Conservation (phyloP, 2,888 invertebrate species). For the Alentia gelatinosa region DNA sequence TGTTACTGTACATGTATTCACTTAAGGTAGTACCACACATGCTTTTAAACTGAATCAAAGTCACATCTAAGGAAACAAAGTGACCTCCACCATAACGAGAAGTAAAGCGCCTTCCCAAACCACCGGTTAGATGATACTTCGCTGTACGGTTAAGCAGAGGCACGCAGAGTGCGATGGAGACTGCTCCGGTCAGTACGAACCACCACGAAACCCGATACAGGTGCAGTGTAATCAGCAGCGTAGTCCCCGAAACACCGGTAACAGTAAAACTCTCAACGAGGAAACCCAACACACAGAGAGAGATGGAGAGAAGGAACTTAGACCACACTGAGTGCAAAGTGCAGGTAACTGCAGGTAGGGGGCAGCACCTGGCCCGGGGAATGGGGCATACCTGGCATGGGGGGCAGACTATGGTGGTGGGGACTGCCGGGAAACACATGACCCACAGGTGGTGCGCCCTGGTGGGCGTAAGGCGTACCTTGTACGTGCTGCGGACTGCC, state of each 20-base stretch:
- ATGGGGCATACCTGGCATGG: constrained; percentile 9
- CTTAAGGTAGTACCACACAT: not conserved
- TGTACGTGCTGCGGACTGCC: not conserved
- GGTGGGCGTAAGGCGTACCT: not conserved
- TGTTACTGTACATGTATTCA: no score
- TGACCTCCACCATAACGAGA: not conserved
- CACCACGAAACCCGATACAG: no score
- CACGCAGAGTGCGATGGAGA: not conserved
- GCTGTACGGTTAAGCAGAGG: constrained; percentile 14
- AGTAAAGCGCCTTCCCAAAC: not conserved
- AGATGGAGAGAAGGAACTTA: not conserved
- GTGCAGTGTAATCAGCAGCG: no score
- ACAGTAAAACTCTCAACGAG: not conserved
- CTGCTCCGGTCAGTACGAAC: not conserved
- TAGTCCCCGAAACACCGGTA: not conserved
- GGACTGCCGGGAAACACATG: not conserved
- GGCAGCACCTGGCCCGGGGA: not conserved
- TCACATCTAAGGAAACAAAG: not conserved
- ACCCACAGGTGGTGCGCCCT: not conserved
- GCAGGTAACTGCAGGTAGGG: not conserved
- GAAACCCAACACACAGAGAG: no score
- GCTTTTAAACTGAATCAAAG: not conserved
- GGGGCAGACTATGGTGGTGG: not conserved
- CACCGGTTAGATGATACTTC: not conserved
- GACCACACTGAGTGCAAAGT: not conserved